These are phyloP conservation scores for Notamacropus eugenii DNA, from an alignment of 2,797 vertebrate genomes.

Conservation along the genomic window DNA sequence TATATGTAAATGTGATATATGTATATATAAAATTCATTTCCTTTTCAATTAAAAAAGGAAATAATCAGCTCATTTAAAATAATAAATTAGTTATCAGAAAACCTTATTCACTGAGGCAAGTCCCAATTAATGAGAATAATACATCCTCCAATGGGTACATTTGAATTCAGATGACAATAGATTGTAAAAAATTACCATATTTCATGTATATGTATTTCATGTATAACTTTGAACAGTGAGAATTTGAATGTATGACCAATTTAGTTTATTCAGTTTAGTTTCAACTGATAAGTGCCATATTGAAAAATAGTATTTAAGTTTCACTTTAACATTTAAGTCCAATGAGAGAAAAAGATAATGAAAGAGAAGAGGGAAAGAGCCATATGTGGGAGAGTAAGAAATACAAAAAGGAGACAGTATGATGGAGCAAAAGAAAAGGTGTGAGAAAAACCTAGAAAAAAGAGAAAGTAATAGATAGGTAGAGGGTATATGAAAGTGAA, in stretches of 20 bases:
- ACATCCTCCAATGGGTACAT: neutral
- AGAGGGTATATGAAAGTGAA: neutral
- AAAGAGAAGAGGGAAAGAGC: neutral
- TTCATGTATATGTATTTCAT: neutral
- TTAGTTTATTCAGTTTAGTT: neutral
- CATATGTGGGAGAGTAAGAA: neutral
- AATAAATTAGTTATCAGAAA: neutral
- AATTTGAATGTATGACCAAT: neutral
- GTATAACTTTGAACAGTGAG: neutral
- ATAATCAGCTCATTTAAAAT: neutral
- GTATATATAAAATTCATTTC: too few species aligned
- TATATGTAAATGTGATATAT: too few species aligned
- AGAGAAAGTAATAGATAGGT: neutral
- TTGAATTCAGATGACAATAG: neutral
- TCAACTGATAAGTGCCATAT: neutral
- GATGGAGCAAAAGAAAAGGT: neutral
- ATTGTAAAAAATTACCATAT: neutral
- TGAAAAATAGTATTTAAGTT: too few species aligned
- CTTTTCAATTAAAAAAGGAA: neutral
- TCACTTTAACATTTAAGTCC: neutral
- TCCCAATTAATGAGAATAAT: neutral
- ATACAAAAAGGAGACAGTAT: neutral
- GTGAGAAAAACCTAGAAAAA: neutral
- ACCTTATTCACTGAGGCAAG: neutral
- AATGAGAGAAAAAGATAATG: neutral